Conservation (phyloP, 2,797 vertebrate genomes). For the Galaxias olidus region DNA sequence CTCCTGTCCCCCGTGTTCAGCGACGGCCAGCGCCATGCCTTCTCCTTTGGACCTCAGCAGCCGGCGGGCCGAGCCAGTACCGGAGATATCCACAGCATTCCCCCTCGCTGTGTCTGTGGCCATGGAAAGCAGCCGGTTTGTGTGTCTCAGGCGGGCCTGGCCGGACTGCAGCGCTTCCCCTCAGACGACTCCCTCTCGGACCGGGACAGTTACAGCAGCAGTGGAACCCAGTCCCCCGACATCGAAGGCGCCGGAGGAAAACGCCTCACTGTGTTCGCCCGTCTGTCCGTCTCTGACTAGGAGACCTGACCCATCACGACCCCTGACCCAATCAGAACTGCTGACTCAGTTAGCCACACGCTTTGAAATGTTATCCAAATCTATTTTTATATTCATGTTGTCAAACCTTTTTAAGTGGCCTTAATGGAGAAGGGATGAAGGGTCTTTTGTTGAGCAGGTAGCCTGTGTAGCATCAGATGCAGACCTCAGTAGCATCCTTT, state of each 20-base stretch:
- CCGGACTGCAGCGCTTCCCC: slow-evolving; percentile 74
- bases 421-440: slow-evolving; percentile 20
- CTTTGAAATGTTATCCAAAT: slow-evolving; percentile 62
- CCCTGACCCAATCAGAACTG: slow-evolving; percentile 1
- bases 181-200: slow-evolving; percentile 83
- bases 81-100: slow-evolving; percentile 72
- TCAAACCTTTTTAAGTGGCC: slow-evolving; percentile 16
- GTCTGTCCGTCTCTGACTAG: slow-evolving; percentile 84
- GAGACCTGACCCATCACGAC: not conserved
- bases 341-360: not conserved
- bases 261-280: slow-evolving; percentile 81
- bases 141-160: slow-evolving; percentile 6
- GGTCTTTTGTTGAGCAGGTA: slow-evolving; percentile 21
- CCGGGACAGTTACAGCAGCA: slow-evolving; percentile 82
- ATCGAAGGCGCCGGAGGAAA: slow-evolving; percentile 72
- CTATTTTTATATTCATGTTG: slow-evolving; percentile 71
- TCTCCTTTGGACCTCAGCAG: slow-evolving; percentile 64
- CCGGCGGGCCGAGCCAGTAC: slow-evolving; percentile 49
- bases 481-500: too few species aligned
- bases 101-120: slow-evolving; percentile 74
- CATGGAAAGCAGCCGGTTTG: slow-evolving; percentile 63
- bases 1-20: slow-evolving; percentile 73
- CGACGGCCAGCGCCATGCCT: slow-evolving; percentile 54
- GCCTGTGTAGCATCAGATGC: slow-evolving; percentile 31
- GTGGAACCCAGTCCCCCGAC: slow-evolving; percentile 81